Conservation (phyloP, 2,797 vertebrate species). For the Coracias cyanogaster region DNA sequence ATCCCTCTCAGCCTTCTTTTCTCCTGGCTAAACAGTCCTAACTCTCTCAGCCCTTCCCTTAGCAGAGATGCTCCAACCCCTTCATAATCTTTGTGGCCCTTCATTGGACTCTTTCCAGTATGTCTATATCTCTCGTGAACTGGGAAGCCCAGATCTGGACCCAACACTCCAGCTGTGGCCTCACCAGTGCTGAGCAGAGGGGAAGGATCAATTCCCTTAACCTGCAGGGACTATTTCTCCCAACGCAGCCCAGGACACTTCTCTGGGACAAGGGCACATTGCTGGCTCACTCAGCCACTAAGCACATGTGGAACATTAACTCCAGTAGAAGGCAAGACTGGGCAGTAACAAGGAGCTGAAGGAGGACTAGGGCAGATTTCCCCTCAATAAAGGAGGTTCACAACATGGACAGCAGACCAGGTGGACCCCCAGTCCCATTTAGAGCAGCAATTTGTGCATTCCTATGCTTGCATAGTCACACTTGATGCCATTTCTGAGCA, state of each 20-base stretch:
- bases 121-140: not conserved
- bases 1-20: not conserved
- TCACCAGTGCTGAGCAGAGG: not conserved
- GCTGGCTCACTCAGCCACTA: not conserved
- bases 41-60: not conserved
- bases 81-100: not conserved
- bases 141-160: not conserved
- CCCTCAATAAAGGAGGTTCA: not conserved
- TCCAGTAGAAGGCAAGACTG: not conserved
- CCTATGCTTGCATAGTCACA: not conserved
- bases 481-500: not conserved
- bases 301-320: not conserved
- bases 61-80: not conserved
- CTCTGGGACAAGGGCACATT: not conserved
- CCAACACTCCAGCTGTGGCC: not conserved
- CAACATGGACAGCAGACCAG: not conserved
- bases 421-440: not conserved
- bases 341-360: not conserved
- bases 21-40: not conserved
- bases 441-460: not conserved
- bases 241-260: not conserved
- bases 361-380: not conserved
- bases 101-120: accelerated
- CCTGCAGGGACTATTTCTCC: not conserved
- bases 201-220: not conserved